Percentiles rank a stretch among this genome's conserved stretches.
These are phyloP conservation scores for Datnioides undecimradiatus DNA, from an alignment of 2,113 vertebrate species.

Conservation along the genomic window DNA sequence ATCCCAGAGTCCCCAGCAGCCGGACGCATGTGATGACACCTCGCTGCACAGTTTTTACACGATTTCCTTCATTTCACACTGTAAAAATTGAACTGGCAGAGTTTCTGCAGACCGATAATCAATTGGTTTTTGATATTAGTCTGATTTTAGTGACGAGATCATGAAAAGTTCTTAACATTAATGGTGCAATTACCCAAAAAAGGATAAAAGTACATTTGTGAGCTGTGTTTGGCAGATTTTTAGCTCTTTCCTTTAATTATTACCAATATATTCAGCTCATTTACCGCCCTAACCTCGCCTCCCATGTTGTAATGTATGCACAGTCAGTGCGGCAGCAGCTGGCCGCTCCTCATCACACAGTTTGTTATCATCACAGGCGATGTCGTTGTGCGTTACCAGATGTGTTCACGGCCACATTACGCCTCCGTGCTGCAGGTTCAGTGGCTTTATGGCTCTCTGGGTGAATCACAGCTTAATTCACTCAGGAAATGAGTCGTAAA, in stretches of 20 bases:
- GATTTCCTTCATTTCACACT: background rate
- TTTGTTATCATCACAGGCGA: slow-evolving; percentile 48
- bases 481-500: slow-evolving; percentile 36
- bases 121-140: background rate
- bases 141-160: background rate
- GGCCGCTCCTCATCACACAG: slow-evolving; percentile 42
- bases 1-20: too few relatives aligned
- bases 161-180: background rate
- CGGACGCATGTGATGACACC: too few relatives aligned
- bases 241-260: too few relatives aligned
- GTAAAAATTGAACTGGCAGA: background rate
- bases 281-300: slow-evolving; percentile 10
- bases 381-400: slow-evolving; percentile 45
- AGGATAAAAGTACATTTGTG: too few relatives aligned
- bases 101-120: background rate
- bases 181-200: background rate
- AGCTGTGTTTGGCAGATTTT: too few relatives aligned
- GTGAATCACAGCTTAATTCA: slow-evolving; percentile 22
- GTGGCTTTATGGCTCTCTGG: slow-evolving; percentile 34
- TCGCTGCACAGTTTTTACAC: background rate
- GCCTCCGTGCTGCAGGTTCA: background rate
- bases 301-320: slow-evolving; percentile 21
- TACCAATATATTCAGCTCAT: background rate
- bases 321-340: slow-evolving; percentile 50
- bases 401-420: slow-evolving; percentile 7